These are phyloP conservation scores for Nicator chloris DNA, from an alignment of 2,113 vertebrate species.

Conservation along the genomic window DNA sequence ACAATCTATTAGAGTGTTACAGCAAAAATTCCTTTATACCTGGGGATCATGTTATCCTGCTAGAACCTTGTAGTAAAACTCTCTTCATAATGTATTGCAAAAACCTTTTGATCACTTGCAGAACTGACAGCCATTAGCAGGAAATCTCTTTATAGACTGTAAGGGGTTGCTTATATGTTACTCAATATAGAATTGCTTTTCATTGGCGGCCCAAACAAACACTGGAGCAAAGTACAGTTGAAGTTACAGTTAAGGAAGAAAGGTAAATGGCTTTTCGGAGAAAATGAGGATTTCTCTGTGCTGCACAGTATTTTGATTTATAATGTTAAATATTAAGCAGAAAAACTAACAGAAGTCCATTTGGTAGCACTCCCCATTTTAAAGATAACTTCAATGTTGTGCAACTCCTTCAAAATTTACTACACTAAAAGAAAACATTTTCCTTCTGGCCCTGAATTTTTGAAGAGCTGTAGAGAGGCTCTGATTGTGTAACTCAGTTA, in stretches of 20 bases:
- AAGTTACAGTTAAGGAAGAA: not conserved
- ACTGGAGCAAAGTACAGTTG: not conserved
- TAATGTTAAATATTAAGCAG: not conserved
- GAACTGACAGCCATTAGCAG: not conserved
- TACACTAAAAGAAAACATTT: not conserved
- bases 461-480: not conserved
- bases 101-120: not conserved
- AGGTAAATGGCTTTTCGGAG: not conserved
- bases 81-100: not conserved
- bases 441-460: not conserved
- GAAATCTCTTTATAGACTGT: not conserved
- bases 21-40: not conserved
- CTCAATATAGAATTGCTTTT: not conserved
- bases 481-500: not conserved
- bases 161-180: not conserved
- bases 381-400: not conserved
- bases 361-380: not conserved
- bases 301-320: not conserved
- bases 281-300: not conserved
- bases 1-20: not conserved
- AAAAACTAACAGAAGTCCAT: not conserved
- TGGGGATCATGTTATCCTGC: not conserved
- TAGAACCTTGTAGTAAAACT: not conserved
- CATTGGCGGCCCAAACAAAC: not conserved
- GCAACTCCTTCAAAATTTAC: not conserved